Evolutionary conservation across 1,140 invertebrate species (phyloP).

Genomic region (Helicorthomorpha holstii): DNA sequence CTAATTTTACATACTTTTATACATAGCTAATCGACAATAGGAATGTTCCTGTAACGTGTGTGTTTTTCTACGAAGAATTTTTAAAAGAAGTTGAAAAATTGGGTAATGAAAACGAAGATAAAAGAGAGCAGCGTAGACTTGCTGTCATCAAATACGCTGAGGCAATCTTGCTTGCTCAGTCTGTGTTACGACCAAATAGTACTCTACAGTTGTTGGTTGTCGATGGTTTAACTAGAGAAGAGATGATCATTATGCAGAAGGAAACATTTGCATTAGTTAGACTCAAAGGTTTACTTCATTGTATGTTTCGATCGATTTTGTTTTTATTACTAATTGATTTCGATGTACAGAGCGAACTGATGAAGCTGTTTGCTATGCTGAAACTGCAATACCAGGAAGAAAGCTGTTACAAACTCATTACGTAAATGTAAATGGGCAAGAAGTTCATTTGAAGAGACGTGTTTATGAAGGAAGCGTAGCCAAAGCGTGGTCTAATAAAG

Average conservation of each 20-base stretch:
- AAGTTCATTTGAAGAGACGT: constrained; percentile 4
- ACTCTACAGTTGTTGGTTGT: constrained; percentile 3
- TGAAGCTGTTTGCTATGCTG: constrained; percentile 8
- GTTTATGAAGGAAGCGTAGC: constrained; percentile 4
- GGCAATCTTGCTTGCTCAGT: neutral
- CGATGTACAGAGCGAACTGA: constrained; percentile 1
- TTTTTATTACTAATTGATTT: neutral
- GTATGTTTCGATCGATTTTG: neutral
- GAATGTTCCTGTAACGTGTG: neutral
- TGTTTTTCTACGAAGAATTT: constrained; percentile 4
- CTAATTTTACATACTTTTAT: neutral
- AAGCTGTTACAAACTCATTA: constrained; percentile 7
- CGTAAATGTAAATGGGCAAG: constrained; percentile 2
- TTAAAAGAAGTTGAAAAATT: neutral
- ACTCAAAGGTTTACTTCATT: neutral
- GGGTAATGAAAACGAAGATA: neutral
- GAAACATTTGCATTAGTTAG: constrained; percentile 5
- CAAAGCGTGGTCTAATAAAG: constrained; percentile 4
- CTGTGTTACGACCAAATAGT: constrained; percentile 4
- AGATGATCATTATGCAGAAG: constrained; percentile 1
- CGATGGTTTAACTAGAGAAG: neutral
- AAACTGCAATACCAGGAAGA: constrained; percentile 1
- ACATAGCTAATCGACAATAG: constrained; percentile 2
- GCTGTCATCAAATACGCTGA: constrained; percentile 6
- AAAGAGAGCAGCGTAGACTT: neutral